These are phyloP conservation scores for Agonopterix heracliana DNA, from an alignment of 2,888 invertebrate genomes.

Conservation along the genomic window DNA sequence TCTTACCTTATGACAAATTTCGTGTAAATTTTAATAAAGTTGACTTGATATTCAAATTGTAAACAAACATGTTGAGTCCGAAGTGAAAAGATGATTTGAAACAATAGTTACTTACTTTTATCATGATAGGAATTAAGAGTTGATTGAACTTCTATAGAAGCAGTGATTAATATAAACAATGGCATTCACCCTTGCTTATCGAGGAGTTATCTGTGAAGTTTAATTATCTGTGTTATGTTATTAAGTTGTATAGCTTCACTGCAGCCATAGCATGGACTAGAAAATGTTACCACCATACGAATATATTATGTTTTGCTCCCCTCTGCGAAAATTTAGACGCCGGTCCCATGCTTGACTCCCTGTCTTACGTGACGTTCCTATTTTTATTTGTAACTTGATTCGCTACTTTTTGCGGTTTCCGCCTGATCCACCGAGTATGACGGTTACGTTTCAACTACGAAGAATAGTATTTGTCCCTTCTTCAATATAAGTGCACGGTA, in stretches of 20 bases:
- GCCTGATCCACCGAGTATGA: constrained; percentile 63
- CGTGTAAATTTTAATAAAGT: neutral
- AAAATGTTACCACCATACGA: constrained; percentile 1
- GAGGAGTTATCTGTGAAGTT: no score
- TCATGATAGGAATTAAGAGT: constrained; percentile 5
- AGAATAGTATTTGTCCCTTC: constrained; percentile 49
- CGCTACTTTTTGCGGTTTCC: constrained; percentile 74
- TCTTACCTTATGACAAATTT: constrained; percentile 1
- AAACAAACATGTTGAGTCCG: no score
- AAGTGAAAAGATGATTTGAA: no score
- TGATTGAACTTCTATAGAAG: constrained; percentile 17
- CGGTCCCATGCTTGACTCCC: constrained; percentile 27
- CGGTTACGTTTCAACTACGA: constrained; percentile 64
- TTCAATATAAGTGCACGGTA: constrained; percentile 26
- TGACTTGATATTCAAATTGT: no score
- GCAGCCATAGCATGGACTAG: neutral
- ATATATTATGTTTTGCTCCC: constrained; percentile 9
- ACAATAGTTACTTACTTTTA: no score
- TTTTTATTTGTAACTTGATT: constrained; percentile 55
- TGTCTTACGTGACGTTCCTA: constrained; percentile 36
- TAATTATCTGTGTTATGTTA: no score
- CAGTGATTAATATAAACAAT: constrained; percentile 15
- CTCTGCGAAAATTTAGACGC: constrained; percentile 18
- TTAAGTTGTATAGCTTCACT: constrained; percentile 10
- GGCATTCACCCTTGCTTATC: constrained; percentile 30